Evolutionary conservation across 2,797 vertebrate genomes (phyloP).

Genomic region (Falco novaeseelandiae): DNA sequence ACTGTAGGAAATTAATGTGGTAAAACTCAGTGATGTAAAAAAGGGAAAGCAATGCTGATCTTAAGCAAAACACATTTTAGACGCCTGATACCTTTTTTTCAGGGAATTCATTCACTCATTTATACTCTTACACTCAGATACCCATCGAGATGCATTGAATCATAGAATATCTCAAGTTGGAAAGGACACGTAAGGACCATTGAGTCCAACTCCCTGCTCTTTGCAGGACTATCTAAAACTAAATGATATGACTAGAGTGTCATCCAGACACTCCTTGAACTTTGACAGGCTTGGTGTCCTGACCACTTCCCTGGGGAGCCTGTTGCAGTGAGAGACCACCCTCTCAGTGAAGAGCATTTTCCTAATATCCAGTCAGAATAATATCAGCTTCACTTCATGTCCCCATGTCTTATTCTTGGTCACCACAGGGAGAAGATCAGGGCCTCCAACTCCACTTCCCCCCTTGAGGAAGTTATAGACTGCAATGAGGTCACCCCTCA

Average conservation of each 20-base stretch:
- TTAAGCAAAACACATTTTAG: background rate
- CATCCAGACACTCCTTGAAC: background rate
- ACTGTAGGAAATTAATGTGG: background rate
- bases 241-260: background rate
- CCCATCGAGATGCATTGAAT: background rate
- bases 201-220: background rate
- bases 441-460: accelerated
- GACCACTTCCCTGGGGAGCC: no score
- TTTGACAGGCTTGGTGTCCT: background rate
- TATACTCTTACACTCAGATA: background rate
- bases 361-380: background rate
- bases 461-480: background rate
- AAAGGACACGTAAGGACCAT: no score
- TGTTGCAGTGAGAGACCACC: background rate
- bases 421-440: background rate
- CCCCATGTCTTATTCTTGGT: accelerated
- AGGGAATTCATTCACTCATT: background rate
- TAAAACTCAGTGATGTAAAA: background rate
- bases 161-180: no score
- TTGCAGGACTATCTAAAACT: background rate
- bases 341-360: background rate
- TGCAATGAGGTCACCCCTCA: background rate
- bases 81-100: background rate
- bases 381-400: background rate
- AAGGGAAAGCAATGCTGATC: background rate